A percentile compares a stretch with the other conserved stretches of the same genome.
phyloP scores from a whole-genome alignment of 2,113 vertebrate species.

The Crotalus helleri region DNA sequence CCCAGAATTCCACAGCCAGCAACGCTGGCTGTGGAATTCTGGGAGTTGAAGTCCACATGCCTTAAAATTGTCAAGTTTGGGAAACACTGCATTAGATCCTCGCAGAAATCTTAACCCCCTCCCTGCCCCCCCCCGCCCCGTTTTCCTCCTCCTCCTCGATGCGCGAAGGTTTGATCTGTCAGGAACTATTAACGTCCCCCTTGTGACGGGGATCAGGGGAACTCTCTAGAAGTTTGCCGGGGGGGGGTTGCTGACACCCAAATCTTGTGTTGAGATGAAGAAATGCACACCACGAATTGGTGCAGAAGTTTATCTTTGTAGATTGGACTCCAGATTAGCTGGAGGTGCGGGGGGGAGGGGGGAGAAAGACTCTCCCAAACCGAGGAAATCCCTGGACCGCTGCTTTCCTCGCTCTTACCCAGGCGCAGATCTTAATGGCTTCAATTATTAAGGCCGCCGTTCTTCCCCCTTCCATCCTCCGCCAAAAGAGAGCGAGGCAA shows the following conservation, averaged over 20 bases:
- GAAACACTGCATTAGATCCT: conserved; percentile 7
- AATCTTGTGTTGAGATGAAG: conserved; percentile 23
- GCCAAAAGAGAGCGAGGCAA: not conserved
- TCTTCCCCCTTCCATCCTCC: not conserved
- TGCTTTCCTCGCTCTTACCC: too few species aligned
- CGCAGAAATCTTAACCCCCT: not conserved
- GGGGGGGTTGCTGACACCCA: conserved; percentile 10
- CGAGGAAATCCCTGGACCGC: too few species aligned
- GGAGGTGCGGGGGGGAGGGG: not conserved
- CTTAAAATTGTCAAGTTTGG: too few species aligned
- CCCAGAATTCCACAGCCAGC: too few species aligned
- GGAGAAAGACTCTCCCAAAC: not conserved
- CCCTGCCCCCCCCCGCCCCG: not conserved
- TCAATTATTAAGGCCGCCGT: not conserved
- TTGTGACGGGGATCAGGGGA: not conserved
- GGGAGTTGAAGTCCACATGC: too few species aligned
- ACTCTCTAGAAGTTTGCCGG: not conserved
- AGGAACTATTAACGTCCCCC: conserved; percentile 7
- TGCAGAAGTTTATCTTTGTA: not conserved
- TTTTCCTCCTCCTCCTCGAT: conserved; percentile 23
- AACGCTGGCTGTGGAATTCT: too few species aligned
- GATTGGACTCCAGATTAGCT: not conserved
- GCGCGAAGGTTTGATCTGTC: conserved; percentile 7
- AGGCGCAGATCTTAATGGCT: not conserved
- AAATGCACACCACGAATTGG: not conserved